A percentile compares a stretch with the other conserved stretches of the same genome.
Conservation (phyloP, 2,888 invertebrate genomes). For the Amiota minor region DNA sequence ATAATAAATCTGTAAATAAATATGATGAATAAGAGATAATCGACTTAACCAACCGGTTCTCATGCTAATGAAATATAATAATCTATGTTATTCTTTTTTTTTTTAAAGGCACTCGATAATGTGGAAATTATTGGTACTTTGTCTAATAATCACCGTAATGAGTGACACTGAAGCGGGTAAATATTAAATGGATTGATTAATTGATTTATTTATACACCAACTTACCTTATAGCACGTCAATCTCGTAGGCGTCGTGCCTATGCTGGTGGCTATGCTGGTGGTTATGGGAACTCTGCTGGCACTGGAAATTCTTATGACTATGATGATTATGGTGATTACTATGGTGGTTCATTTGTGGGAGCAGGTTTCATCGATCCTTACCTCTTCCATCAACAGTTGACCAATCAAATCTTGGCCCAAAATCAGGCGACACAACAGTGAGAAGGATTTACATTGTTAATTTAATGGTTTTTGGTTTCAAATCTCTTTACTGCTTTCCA, state of each 20-base stretch:
- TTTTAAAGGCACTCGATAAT: constrained; percentile 47
- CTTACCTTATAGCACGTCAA: constrained; percentile 2
- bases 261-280: constrained; percentile 36
- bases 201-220: neutral
- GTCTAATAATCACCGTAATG: constrained; percentile 59
- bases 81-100: constrained; percentile 14
- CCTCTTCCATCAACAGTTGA: constrained; percentile 68
- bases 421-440: constrained; percentile 68
- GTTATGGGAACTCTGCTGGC: constrained; percentile 37
- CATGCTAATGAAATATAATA: neutral
- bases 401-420: constrained; percentile 66
- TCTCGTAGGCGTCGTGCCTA: constrained; percentile 46
- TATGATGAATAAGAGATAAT: too few species aligned
- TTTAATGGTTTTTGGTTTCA: constrained; percentile 22
- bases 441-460: constrained; percentile 39
- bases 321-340: constrained; percentile 53
- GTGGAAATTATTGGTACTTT: constrained; percentile 66
- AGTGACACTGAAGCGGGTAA: constrained; percentile 58
- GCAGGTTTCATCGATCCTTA: constrained; percentile 66
- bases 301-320: constrained; percentile 40
- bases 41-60: too few species aligned
- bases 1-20: too few species aligned
- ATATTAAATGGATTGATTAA: constrained; percentile 30
- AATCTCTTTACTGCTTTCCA: constrained; percentile 41
- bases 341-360: constrained; percentile 58